These are phyloP conservation scores for Todiramphus chloris DNA, from an alignment of 2,113 vertebrate genomes.

Conservation along the genomic window DNA sequence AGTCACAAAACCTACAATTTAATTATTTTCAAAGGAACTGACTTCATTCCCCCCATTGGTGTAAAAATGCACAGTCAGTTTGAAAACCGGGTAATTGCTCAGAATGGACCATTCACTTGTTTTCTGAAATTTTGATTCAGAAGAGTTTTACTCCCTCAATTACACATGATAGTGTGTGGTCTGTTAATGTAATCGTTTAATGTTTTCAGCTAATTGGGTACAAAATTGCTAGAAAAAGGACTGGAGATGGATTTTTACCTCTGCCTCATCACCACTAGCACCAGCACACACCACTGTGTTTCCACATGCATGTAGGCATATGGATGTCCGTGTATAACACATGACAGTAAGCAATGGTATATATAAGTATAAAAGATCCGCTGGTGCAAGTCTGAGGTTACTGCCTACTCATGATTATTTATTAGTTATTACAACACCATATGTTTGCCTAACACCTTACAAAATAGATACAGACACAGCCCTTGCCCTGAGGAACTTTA, in stretches of 20 bases:
- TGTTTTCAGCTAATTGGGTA: constrained; percentile 5
- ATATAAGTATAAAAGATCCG: neutral
- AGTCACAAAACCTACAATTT: neutral
- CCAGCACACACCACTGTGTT: neutral
- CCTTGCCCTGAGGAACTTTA: constrained; percentile 31
- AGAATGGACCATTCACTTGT: neutral
- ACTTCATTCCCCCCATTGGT: neutral
- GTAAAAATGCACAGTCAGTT: neutral
- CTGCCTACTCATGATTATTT: constrained; percentile 23
- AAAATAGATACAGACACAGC: constrained; percentile 20
- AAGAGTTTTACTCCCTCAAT: neutral
- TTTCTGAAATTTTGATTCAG: neutral
- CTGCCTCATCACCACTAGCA: neutral
- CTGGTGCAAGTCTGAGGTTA: neutral
- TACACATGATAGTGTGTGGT: neutral
- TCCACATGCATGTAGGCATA: accelerated
- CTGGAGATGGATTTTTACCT: neutral
- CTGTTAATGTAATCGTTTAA: neutral
- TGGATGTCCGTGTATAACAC: accelerated
- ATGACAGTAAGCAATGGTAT: neutral
- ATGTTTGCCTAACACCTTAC: constrained; percentile 42
- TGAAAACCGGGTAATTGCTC: neutral
- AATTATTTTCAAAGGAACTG: neutral
- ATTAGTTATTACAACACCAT: constrained; percentile 1
- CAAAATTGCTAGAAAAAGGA: neutral